Conservation (phyloP, 2,113 vertebrate species). For the Cranoglanis bouderius region DNA sequence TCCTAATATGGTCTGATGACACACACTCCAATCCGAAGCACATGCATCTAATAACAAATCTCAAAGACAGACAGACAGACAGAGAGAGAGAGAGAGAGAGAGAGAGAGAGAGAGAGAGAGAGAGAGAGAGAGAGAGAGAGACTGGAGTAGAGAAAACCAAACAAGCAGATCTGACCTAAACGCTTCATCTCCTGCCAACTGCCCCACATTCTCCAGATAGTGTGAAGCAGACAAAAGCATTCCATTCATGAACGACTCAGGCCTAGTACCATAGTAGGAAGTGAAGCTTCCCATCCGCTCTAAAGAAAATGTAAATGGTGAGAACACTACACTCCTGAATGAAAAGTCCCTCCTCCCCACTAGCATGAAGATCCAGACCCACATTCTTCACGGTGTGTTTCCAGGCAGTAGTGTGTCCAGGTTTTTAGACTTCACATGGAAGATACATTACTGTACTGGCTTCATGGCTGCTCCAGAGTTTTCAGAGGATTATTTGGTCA, state of each 20-base stretch:
- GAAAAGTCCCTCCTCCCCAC: conserved; percentile 21
- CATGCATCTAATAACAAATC: conserved; percentile 11
- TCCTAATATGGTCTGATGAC: conserved; percentile 52
- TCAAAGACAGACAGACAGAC: not conserved
- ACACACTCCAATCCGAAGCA: conserved; percentile 10
- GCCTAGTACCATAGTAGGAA: conserved; percentile 56
- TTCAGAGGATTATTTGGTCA: not conserved
- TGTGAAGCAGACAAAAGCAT: conserved; percentile 56
- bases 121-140: too few relatives aligned
- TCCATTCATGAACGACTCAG: conserved; percentile 49
- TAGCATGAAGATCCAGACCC: conserved; percentile 19
- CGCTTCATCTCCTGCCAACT: conserved; percentile 43
- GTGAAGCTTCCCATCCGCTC: conserved; percentile 41
- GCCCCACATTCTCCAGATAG: conserved; percentile 56
- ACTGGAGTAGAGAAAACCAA: conserved; percentile 37
- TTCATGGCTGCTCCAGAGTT: not conserved
- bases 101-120: not conserved
- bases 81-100: not conserved
- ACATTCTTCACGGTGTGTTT: not conserved
- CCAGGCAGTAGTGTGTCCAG: not conserved
- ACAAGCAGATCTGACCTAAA: conserved; percentile 32
- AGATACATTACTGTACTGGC: not conserved
- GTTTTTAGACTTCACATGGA: not conserved
- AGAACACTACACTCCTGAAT: conserved; percentile 40
- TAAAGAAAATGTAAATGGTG: conserved; percentile 49